phyloP scores from a whole-genome alignment of 1,140 invertebrate genomes.

The Hormaphis cornu region DNA sequence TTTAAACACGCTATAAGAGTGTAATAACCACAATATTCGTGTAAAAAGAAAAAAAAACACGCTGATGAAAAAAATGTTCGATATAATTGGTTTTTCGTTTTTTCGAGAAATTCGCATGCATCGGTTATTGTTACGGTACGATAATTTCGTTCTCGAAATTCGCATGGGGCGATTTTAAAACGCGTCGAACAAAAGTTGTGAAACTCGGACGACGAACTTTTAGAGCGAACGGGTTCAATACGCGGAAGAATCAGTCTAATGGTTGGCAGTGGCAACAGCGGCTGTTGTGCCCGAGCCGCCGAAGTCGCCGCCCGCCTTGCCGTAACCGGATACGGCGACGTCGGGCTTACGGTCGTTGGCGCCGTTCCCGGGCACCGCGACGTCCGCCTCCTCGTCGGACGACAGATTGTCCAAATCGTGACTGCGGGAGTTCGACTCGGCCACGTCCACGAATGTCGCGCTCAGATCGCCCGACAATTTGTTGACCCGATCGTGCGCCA shows the following conservation, averaged over 20 bases:
- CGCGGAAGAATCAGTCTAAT: slow-evolving; percentile 26
- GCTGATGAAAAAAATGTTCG: too few species aligned
- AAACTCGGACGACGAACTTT: not conserved
- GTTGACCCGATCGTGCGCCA: slow-evolving; percentile 54
- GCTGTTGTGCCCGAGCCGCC: not conserved
- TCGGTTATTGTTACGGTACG: too few species aligned
- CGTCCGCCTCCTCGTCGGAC: slow-evolving; percentile 29
- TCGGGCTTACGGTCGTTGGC: not conserved
- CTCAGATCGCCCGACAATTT: slow-evolving; percentile 63
- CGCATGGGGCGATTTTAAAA: too few species aligned
- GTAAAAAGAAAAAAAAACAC: too few species aligned
- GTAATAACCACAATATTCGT: too few species aligned
- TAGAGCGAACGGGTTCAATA: not conserved
- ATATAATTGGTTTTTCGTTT: too few species aligned
- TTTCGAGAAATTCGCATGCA: too few species aligned
- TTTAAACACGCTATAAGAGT: too few species aligned
- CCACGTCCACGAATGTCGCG: slow-evolving; percentile 69
- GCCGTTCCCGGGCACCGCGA: slow-evolving; percentile 17
- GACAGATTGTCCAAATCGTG: slow-evolving; percentile 54
- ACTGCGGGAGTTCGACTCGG: slow-evolving; percentile 65
- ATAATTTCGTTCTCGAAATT: too few species aligned
- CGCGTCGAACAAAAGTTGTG: not conserved
- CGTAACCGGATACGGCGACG: slow-evolving; percentile 21
- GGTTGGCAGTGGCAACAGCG: slow-evolving; percentile 14
- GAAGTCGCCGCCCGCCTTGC: not conserved